Evolutionary conservation across 2,113 vertebrate species (phyloP), one percentile per base, ranked within the genome.

Genomic region (Recurvirostra avosetta): DNA sequence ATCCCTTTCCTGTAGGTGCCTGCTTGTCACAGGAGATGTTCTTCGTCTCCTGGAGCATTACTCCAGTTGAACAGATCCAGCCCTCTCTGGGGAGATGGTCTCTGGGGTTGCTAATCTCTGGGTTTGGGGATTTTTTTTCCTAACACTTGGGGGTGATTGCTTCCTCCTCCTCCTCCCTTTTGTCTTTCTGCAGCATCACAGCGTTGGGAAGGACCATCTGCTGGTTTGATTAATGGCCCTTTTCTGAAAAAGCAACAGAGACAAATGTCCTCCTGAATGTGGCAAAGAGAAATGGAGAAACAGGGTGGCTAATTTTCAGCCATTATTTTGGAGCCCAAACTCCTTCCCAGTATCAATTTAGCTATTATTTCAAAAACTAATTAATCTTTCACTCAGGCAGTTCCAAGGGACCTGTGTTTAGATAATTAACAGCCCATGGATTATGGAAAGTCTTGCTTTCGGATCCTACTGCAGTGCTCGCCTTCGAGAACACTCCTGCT

Each of bases 331-430:
- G 94, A 96, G 94, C 87, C 91, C 94, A 77, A 92, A 89, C 82
- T 97, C 93, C 91, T 96, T 97, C 87, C 68, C 89, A 25, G 62
- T 95, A 97, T 97, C 98, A 97, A 97, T 97, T 96, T 97, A 98
- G 96, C 97, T 97, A 96, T 98, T 98, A 98, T 98, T 98, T 97
- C 90, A 96, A 97, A 98, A 97, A 97, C 96, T 97, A 98, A 98
- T 98, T 98, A 98, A 98, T 98, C 98, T 98, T 97, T 97, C 95
- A 96, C 97, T 98, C 89, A 85, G 96, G 97, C 97, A 97, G 97
- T 91, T 97, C 96, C 34, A 20, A 93, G 96, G 95, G 97, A 96
- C 96, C 97, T 25, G 53, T 94, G 97, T 97, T 98, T 97, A 97
- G 97, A 97, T 98, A 98, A 98, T 97, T 98, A 98, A 97, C 96